Base-by-base conservation (phyloP, 2,888 invertebrate species). In the Papilio demoleus region DNA sequence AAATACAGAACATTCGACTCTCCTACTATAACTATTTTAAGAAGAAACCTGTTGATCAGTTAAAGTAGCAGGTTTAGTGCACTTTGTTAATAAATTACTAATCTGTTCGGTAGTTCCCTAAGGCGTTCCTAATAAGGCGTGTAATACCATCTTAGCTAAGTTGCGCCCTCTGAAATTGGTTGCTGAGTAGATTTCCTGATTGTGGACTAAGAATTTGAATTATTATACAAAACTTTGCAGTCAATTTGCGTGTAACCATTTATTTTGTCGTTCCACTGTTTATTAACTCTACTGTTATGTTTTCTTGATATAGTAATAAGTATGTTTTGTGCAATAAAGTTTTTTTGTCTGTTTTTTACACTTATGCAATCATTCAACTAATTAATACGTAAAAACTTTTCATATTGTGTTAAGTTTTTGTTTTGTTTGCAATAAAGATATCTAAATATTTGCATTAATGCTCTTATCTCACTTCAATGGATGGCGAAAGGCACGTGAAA, bases 1-100 rank as follows among this genome's bases (percentile, higher is more conserved):
- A 60, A 22, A 19, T 19, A 22, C 38, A 36, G 22, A 62, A n/a
- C 47, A 47, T 47, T 62, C 50, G 53, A 42, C 47, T 50, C 47
- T 19, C 36, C 12, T 58, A 45, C 22, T 27, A 8, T 45, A 42
- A 34, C 65, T 45, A 22, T 65, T 65, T 62, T 58, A 8, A 65
- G 58, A 58, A 19, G 22, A 58, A 45, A 58, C 45, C 58, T 58
- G 58, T 42, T 56, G 65, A 65, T 56, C 65, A 56, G 65, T 58
- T 65, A 65, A 65, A 65, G 65, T 58, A 65, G 65, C 65, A 65
- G 65, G 42, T 64, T 50, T 64, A 12, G 19, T 65, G 65, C 22
- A 65, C 58, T 34, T 58, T 59, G 65, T 65, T 65, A 65, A 58
- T 65, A 58, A 65, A 65, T 65, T 40, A 65, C 65, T 65, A 58